Base-by-base conservation (phyloP, 2,797 vertebrate species). In the Pipistrellus nathusii region DNA sequence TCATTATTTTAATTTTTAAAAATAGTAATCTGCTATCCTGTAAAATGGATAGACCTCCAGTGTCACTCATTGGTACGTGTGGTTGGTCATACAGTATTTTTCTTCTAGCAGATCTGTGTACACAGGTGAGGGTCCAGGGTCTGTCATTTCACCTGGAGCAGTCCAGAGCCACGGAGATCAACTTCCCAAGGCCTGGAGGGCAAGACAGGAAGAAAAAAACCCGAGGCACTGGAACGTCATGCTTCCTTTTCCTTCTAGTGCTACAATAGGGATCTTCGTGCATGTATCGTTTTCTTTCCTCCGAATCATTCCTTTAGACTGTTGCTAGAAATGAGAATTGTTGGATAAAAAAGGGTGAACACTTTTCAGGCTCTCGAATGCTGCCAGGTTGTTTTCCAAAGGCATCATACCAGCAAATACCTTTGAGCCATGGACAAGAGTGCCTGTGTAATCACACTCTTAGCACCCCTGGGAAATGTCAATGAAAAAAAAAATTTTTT, bases 291-390 rank as follows among this genome's bases (percentile, higher is more conserved):
- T 92, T 94, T 85, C 78, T 96, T 93, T 82, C 46, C 46, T 78
- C 84, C 92, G 46, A 84, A 87, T 85, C 46, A 41, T 53, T 78
- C 69, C 38, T n/a, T 90, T 77, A 88, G 44, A 92, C 71, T 72
- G 5, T 89, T 96, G 64, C 53, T 66, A 72, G 86, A 96, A 92
- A 85, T 87, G 76, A 85, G 32, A 88, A 72, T 87, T 93, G 57
- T 46, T 81, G 27, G 68, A 12, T 53, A 51, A 90, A 95, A 51
- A 25, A 48, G 8, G 12, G 30, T 72, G 59, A 81, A 76, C 62
- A 64, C 59, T 82, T 90, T 75, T 88, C 86, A 94, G 11, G 32
- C 35, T 94, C 38, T 93, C 85, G 30, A 94, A 88, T 85, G 77
- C 94, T 76, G 41, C 46, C 76, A 88, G 0, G 62, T 88, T 92